phyloP scores from a whole-genome alignment of 2,888 invertebrate genomes.

The Nomada hirtipes region DNA sequence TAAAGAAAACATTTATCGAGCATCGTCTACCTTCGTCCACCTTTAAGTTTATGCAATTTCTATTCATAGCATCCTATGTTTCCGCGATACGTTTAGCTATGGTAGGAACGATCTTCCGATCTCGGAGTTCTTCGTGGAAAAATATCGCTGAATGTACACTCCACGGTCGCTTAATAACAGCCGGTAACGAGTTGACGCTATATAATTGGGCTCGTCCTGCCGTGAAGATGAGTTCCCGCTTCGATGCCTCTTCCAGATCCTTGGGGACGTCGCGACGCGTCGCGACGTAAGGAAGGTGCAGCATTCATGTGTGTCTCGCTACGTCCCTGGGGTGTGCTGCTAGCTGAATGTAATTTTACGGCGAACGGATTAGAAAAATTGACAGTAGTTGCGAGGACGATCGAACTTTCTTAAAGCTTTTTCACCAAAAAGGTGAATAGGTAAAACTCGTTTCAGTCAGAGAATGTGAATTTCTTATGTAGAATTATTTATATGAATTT shows the following conservation, averaged over 20 bases:
- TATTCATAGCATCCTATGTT: too few species aligned
- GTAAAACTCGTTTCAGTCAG: background rate
- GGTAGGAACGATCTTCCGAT: background rate
- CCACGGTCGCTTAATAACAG: constrained; percentile 50
- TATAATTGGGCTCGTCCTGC: constrained; percentile 70
- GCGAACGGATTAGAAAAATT: constrained; percentile 74
- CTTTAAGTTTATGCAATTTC: too few species aligned
- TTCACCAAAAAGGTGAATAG: background rate
- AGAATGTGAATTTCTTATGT: background rate
- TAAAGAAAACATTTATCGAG: too few species aligned
- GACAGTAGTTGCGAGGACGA: constrained; percentile 34
- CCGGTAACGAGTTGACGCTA: constrained; percentile 60
- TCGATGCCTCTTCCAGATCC: constrained; percentile 43
- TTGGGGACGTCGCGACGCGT: constrained; percentile 7
- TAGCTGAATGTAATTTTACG: constrained; percentile 71
- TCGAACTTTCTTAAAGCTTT: constrained; percentile 4
- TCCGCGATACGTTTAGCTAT: too few species aligned
- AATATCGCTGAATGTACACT: background rate
- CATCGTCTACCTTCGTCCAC: too few species aligned
- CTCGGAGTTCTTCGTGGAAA: constrained; percentile 1
- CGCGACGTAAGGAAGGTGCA: background rate
- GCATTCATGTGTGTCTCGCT: background rate
- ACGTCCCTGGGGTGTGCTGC: background rate
- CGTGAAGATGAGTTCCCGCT: constrained; percentile 63
- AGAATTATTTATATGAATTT: background rate